Percentiles rank a stretch among this genome's conserved stretches.
phyloP scores from a whole-genome alignment of 2,797 vertebrate genomes.

The Telmatherina bonti region DNA sequence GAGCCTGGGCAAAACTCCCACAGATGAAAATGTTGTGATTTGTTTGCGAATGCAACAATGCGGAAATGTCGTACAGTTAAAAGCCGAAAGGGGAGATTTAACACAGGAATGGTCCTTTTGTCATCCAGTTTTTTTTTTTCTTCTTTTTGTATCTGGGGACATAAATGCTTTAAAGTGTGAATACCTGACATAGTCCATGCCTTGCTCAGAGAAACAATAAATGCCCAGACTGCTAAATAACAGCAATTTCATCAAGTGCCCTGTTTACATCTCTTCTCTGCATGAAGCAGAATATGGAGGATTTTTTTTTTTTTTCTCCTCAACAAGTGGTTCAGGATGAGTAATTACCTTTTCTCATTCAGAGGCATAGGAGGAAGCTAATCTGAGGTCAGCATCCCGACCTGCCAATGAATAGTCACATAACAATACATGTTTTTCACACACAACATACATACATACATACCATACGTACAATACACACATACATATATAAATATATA shows the following conservation, averaged over 20 bases:
- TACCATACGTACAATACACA: too few relatives aligned
- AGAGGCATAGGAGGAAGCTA: constrained; percentile 43
- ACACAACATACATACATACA: too few relatives aligned
- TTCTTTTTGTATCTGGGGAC: constrained; percentile 17
- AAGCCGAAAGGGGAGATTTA: constrained; percentile 52
- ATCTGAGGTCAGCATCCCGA: constrained; percentile 49
- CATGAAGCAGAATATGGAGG: neutral
- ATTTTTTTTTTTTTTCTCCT: neutral
- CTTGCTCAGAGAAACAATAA: constrained; percentile 11
- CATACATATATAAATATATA: too few relatives aligned
- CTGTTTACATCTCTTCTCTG: constrained; percentile 10
- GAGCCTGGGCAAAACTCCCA: constrained; percentile 55
- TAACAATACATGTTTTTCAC: constrained; percentile 31
- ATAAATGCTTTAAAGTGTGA: constrained; percentile 23
- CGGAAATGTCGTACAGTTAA: constrained; percentile 33
- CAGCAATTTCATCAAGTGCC: constrained; percentile 13
- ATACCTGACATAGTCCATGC: constrained; percentile 21
- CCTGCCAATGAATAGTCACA: constrained; percentile 39
- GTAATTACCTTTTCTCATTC: constrained; percentile 60
- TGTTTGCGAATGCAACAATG: constrained; percentile 55
- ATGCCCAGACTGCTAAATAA: constrained; percentile 16
- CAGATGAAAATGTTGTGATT: constrained; percentile 50
- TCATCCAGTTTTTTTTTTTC: constrained; percentile 12
- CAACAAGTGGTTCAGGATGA: constrained; percentile 31
- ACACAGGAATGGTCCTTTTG: constrained; percentile 27